Evolutionary conservation across 2,113 vertebrate species (phyloP).

Genomic region (Brachirus orientalis): DNA sequence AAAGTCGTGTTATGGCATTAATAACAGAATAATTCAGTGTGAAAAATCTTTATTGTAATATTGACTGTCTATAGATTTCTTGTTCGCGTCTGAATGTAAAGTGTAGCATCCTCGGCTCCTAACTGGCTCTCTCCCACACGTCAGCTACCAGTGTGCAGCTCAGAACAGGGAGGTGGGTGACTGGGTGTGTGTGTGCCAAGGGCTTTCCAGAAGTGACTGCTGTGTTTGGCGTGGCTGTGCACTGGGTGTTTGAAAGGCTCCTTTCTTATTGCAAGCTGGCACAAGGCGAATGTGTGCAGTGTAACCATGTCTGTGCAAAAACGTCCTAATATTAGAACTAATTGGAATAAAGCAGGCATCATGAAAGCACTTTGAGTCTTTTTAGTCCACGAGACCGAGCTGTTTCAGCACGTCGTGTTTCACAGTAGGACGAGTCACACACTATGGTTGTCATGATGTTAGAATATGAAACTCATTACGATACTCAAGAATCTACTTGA

Average conservation of each 20-base stretch:
- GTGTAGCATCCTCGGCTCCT: conserved; percentile 21
- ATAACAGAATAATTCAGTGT: too few species aligned
- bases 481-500: too few species aligned
- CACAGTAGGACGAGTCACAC: background rate
- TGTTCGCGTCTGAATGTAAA: background rate
- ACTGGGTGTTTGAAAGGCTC: conserved; percentile 75
- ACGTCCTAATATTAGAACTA: conserved; percentile 66
- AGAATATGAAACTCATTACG: too few species aligned
- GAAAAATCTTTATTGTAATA: too few species aligned
- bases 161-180: conserved; percentile 42
- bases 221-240: conserved; percentile 76
- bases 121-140: conserved; percentile 33
- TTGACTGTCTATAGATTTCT: too few species aligned
- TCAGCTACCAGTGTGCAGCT: conserved; percentile 34
- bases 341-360: conserved; percentile 50
- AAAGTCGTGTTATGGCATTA: too few species aligned
- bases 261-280: conserved; percentile 77
- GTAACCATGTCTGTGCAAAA: conserved; percentile 49
- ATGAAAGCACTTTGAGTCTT: conserved; percentile 15
- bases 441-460: too few species aligned
- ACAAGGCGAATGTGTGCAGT: conserved; percentile 31
- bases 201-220: conserved; percentile 84
- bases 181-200: conserved; percentile 60
- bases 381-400: background rate
- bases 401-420: background rate